Conservation (phyloP, 1,140 invertebrate species). For the Leptonema lineaticorne region DNA sequence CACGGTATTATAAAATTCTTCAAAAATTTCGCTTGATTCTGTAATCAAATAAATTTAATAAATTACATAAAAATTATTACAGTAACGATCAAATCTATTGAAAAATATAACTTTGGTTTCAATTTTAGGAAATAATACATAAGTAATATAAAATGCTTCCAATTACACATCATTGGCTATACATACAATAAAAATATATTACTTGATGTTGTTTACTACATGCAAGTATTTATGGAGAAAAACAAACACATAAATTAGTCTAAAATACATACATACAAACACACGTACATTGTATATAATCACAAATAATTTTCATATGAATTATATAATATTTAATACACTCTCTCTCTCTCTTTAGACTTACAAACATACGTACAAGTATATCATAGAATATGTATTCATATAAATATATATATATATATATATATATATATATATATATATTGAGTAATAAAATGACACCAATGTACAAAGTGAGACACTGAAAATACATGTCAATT, state of each 20-base stretch:
- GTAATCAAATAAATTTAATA: too few relatives aligned
- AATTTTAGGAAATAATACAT: background rate
- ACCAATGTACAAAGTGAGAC: conserved; percentile 9
- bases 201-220: background rate
- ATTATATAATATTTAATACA: background rate
- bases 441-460: too few relatives aligned
- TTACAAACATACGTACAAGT: background rate
- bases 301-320: background rate
- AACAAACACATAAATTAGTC: background rate
- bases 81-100: background rate
- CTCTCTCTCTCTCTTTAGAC: background rate
- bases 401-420: too few relatives aligned
- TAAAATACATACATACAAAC: background rate
- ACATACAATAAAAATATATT: conserved; percentile 4
- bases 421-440: background rate
- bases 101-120: conserved; percentile 17
- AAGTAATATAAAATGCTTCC: too few relatives aligned
- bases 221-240: background rate
- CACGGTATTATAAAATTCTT: too few relatives aligned
- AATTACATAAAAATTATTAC: background rate
- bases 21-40: too few relatives aligned
- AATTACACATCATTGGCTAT: background rate
- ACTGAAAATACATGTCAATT: background rate
- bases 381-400: background rate
- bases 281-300: background rate